phyloP scores from a whole-genome alignment of 2,888 invertebrate genomes.

The Panorpa germanica region DNA sequence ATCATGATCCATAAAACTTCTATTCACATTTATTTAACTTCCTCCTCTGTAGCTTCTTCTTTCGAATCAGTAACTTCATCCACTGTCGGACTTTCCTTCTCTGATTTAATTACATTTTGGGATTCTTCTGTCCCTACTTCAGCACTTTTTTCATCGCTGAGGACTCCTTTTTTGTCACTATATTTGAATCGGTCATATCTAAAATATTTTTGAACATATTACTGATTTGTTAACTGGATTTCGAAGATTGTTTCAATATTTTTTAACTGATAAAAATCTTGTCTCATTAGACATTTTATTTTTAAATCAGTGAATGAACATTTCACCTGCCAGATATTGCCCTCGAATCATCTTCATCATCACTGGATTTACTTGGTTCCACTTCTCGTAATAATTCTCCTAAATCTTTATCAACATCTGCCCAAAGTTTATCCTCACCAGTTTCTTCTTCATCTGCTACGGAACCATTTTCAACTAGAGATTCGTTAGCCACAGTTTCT shows the following conservation, averaged over 20 bases:
- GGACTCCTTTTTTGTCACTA: conserved; percentile 34
- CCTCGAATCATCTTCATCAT: conserved; percentile 39
- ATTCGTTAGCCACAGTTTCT: conserved; percentile 11
- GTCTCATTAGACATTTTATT: not conserved
- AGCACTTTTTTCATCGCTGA: conserved; percentile 20
- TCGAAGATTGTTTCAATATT: not conserved
- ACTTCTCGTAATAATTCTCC: conserved; percentile 55
- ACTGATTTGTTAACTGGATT: conserved; percentile 1
- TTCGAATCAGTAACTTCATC: too few species aligned
- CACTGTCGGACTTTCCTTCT: too few species aligned
- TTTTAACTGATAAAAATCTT: not conserved
- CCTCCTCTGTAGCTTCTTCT: too few species aligned
- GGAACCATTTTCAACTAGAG: conserved; percentile 13
- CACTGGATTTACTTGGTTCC: conserved; percentile 43
- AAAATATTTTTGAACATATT: conserved; percentile 13
- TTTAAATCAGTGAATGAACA: not conserved
- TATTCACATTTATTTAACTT: too few species aligned
- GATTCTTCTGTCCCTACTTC: too few species aligned
- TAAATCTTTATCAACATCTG: conserved; percentile 64
- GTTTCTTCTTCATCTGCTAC: conserved; percentile 26
- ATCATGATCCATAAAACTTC: too few species aligned
- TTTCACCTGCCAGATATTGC: conserved; percentile 30
- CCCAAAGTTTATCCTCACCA: conserved; percentile 56
- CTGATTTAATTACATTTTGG: too few species aligned
- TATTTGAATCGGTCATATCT: conserved; percentile 45